Evolutionary conservation across 2,888 invertebrate species (phyloP).

Genomic region (Nyleta sp.): DNA sequence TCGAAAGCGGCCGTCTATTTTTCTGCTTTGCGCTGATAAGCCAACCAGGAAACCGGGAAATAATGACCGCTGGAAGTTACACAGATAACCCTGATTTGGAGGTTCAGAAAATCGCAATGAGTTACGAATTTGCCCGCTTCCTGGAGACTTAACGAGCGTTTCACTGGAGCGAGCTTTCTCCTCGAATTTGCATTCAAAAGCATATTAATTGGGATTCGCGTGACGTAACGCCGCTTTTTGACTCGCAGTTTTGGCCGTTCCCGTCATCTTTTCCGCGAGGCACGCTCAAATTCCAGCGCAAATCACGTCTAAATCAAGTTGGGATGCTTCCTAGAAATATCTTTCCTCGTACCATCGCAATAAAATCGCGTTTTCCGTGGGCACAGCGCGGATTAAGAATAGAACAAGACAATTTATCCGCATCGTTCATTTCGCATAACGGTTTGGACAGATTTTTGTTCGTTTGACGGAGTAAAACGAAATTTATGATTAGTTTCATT

Average conservation of each 20-base stretch:
- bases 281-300: constrained; percentile 21
- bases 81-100: no score
- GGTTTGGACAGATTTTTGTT: constrained; percentile 32
- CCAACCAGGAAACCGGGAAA: no score
- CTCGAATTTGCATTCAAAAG: constrained; percentile 61
- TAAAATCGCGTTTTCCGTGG: constrained; percentile 43
- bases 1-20: no score
- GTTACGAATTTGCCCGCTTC: constrained; percentile 41
- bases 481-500: constrained; percentile 25
- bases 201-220: constrained; percentile 25
- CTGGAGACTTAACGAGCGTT: constrained; percentile 37
- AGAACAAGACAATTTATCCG: constrained; percentile 40
- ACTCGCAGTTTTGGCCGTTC: no score
- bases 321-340: constrained; percentile 32
- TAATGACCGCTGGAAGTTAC: no score
- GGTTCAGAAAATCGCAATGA: constrained; percentile 31
- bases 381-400: constrained; percentile 37
- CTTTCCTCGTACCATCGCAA: constrained; percentile 37
- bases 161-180: constrained; percentile 53
- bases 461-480: constrained; percentile 1
- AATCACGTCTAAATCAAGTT: constrained; percentile 41
- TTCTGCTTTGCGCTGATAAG: no score
- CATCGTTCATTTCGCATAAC: constrained; percentile 12
- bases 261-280: no score
- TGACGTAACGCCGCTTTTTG: no score